Conservation (phyloP, 2,113 vertebrate species). For the Xiphorhynchus elegans region DNA sequence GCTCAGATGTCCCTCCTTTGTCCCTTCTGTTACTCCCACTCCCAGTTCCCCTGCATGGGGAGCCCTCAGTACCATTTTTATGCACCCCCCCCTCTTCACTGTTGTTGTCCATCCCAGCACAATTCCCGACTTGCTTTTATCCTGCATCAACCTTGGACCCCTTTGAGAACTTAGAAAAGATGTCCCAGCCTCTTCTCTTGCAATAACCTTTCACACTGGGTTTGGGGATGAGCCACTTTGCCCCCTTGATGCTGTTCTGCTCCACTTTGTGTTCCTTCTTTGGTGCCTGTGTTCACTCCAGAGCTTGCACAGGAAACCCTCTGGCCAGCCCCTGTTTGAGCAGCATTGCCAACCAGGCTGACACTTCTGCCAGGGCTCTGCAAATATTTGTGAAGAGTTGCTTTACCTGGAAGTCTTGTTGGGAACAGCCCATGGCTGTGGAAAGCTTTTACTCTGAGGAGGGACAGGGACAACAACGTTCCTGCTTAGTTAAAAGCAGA, state of each 20-base stretch:
- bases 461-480: background rate
- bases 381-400: background rate
- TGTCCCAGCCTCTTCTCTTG: background rate
- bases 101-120: background rate
- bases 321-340: background rate
- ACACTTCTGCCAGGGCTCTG: background rate
- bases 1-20: background rate
- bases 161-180: background rate
- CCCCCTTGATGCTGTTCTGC: background rate
- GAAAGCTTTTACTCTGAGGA: background rate
- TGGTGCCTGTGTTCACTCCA: background rate
- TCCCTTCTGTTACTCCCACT: background rate
- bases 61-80: fast-evolving
- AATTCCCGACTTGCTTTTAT: background rate
- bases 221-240: background rate
- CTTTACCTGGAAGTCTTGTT: background rate
- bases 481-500: background rate
- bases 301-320: background rate
- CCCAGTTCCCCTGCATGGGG: background rate
- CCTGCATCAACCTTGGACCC: background rate
- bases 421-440: background rate
- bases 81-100: background rate
- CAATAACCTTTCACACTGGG: background rate
- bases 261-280: background rate
- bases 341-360: background rate